These are phyloP conservation scores for Gryon sp. DNA, from an alignment of 1,140 invertebrate species.

Conservation along the genomic window DNA sequence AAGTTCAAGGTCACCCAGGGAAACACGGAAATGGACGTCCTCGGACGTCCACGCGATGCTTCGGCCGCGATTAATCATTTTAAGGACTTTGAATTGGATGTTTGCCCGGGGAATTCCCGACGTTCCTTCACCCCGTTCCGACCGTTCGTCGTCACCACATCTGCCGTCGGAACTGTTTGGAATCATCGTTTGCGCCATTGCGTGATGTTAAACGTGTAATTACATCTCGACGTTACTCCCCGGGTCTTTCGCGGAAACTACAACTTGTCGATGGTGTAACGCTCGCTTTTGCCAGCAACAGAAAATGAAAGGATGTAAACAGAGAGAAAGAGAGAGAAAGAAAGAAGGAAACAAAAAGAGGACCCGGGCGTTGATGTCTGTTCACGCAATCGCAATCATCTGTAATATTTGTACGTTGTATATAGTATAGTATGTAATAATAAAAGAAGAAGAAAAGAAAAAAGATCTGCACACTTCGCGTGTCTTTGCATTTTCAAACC, in stretches of 20 bases:
- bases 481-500: constrained; percentile 48
- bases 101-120: constrained; percentile 58
- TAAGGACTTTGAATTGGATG: too few relatives aligned
- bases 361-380: constrained; percentile 44
- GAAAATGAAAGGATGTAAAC: constrained; percentile 60
- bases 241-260: constrained; percentile 68
- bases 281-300: constrained; percentile 40
- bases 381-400: constrained; percentile 65
- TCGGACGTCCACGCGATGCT: constrained; percentile 5
- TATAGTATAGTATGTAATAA: constrained; percentile 67
- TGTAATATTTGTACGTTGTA: constrained; percentile 71
- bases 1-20: constrained; percentile 66
- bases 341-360: constrained; percentile 32
- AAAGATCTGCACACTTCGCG: constrained; percentile 40
- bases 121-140: constrained; percentile 51
- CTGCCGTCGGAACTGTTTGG: constrained; percentile 43
- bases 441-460: too few relatives aligned
- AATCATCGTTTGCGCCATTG: constrained; percentile 56
- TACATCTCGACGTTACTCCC: constrained; percentile 64
- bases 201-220: constrained; percentile 72
- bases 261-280: constrained; percentile 41
- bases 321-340: constrained; percentile 59
- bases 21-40: constrained; percentile 54
- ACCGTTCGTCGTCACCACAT: constrained; percentile 45
- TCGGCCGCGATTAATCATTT: constrained; percentile 68